A percentile compares a stretch with the other conserved stretches of the same genome.
Conservation (phyloP, 2,888 invertebrate species). For the Seladonia tumulorum region DNA sequence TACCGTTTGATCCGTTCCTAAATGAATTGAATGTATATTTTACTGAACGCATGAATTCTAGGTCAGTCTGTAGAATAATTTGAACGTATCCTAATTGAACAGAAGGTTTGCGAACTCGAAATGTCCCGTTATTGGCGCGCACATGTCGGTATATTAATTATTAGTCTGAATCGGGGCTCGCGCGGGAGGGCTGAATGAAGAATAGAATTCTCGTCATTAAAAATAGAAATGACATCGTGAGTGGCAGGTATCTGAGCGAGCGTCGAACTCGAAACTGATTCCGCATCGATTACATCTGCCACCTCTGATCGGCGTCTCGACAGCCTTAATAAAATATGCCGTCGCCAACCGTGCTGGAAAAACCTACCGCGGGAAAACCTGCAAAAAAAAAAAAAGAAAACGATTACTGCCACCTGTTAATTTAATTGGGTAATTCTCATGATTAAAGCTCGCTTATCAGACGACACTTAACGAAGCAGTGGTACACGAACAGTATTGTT, state of each 20-base stretch:
- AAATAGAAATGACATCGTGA: slow-evolving; percentile 46
- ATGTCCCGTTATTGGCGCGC: slow-evolving; percentile 34
- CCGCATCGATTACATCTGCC: slow-evolving; percentile 47
- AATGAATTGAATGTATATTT: background rate
- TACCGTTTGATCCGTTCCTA: background rate
- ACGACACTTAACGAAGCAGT: background rate
- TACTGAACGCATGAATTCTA: background rate
- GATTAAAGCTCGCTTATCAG: background rate
- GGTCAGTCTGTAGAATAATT: background rate
- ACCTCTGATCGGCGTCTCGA: slow-evolving; percentile 37
- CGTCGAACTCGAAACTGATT: slow-evolving; percentile 48
- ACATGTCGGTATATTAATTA: slow-evolving; percentile 10
- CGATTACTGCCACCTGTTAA: background rate
- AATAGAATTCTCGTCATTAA: slow-evolving; percentile 47
- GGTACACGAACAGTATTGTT: background rate
- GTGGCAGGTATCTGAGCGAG: slow-evolving; percentile 46
- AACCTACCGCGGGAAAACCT: background rate
- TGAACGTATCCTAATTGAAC: background rate
- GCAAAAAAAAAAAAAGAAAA: background rate
- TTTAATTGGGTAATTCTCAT: background rate
- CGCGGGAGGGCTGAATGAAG: background rate
- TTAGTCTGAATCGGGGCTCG: slow-evolving; percentile 25
- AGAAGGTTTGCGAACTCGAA: background rate
- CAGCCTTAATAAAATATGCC: slow-evolving; percentile 52
- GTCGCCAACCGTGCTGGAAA: background rate